Evolutionary conservation across 2,888 invertebrate species (phyloP), one percentile per base, ranked within the genome.

Genomic region (Pterobdella sp.): DNA sequence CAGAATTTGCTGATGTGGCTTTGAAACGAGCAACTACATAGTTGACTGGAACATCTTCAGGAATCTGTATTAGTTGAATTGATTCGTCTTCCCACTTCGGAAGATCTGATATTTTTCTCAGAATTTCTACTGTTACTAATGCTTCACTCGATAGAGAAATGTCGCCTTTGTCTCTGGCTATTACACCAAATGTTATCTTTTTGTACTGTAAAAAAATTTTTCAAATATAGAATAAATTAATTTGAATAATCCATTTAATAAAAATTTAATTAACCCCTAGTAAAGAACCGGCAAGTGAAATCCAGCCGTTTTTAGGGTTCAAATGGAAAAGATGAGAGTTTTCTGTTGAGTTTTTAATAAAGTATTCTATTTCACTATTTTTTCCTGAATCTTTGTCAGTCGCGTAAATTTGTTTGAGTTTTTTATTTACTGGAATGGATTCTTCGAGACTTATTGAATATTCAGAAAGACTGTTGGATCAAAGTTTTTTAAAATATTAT

Each of bases 111-210:
- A 76, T 74, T 14, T 75, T 76, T 74, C 75, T 72, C 88, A 94
- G 94, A 87, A 95, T 94, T 88, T 93, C 93, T 87, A 96, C 94
- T 88, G 93, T 92, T 87, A 96, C 94, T 88, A 93, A 93, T 87
- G 94, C 95, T 86, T 92, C 91, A 87, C 94, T 90, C 87, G 92
- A 91, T 87, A 93, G 89, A 87, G 93, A 90, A 85, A 93, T 92
- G 86, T 89, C 91, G 85, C 95, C 95, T 88, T 92, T 92, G 88
- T 96, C 96, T 89, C 93, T 90, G 87, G 95, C 95, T 89, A 91
- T 92, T 86, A 95, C 94, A 88, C 92, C 92, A 89, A 95, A 74
- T 34, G 73, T 68, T n/a, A 77, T 77, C 4, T 74, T 35, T n/a
- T 65, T 35, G 65, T 56, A 56, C 71, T 71, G 63, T 32, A 26